Evolutionary conservation across 2,888 invertebrate genomes (phyloP), one percentile per base, ranked within the genome.

Genomic region (Machimus rusticus): DNA sequence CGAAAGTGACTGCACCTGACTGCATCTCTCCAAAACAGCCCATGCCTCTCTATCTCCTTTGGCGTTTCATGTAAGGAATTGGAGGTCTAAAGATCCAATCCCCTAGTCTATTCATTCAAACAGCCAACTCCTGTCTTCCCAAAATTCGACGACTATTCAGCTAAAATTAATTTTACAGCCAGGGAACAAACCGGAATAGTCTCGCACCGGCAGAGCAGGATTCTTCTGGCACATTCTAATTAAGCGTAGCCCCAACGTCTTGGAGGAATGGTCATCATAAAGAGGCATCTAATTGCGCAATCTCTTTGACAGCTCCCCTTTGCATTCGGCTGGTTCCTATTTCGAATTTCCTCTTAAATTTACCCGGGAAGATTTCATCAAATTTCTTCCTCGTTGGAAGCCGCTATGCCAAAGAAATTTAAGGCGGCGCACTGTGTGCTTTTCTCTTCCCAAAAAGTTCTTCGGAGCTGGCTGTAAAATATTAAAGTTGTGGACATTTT

Each of bases 291-390:
- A 85, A 85, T 85, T 85, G 74, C 39, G 14, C 74, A 85, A 46
- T 85, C 74, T 39, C 74, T 85, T 85, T 85, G 85, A 85, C 31
- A 85, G 85, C 74, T 74, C 19, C 74, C 46, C 31, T 37, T 84
- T 85, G 85, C 74, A 74, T 43, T 55, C 46, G 23, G 66, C 28
- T 66, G 28, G 14, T 9, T 57, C 66, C 37, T 82, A 37, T 57
- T 82, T 57, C 0, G 23, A 57, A 57, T 82, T 82, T 57, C 66
- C 57, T 57, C 57, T 82, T n/a, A 19, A 82, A 55, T 79, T 31
- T 82, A 28, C 12, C 19, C 57, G 34, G 55, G 9, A 82, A 57
- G 82, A 81, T 81, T 81, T 46, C 81, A 81, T 81, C 51, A 51
- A 31, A 43, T 28, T 81, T 55, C 19, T 76, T 55, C 34, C 37